These are phyloP conservation scores for Trachelus tabidus DNA, from an alignment of 2,888 invertebrate genomes.

Conservation along the genomic window DNA sequence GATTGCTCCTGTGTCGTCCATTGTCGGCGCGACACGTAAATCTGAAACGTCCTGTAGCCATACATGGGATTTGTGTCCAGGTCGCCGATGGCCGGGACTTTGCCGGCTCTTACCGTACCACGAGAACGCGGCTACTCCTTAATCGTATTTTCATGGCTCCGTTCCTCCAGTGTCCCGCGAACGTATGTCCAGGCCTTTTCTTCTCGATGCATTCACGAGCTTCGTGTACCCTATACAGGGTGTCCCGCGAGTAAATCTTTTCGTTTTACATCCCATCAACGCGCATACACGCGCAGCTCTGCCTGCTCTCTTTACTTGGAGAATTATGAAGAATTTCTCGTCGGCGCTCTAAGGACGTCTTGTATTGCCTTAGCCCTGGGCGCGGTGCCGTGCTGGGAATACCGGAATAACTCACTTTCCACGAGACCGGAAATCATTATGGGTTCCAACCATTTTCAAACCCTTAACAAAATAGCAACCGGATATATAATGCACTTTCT, in stretches of 20 bases:
- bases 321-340: not conserved
- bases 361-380: no score
- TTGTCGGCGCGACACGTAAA: not conserved
- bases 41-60: not conserved
- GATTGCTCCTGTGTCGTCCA: not conserved
- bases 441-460: no score
- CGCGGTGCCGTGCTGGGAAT: no score
- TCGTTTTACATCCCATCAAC: not conserved
- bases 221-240: conserved; percentile 11
- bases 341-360: not conserved
- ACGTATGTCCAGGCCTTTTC: conserved; percentile 22
- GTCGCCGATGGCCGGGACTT: not conserved
- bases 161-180: conserved; percentile 24
- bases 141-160: conserved; percentile 38
- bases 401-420: no score
- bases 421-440: no score
- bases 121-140: conserved; percentile 14
- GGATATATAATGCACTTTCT: no score
- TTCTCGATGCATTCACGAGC: conserved; percentile 26
- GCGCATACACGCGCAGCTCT: not conserved
- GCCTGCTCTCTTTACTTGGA: not conserved
- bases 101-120: not conserved
- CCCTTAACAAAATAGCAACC: no score
- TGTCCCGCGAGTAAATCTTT: conserved; percentile 6
- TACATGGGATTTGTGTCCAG: not conserved